Base-by-base conservation (phyloP, 2,797 vertebrate species). In the Periparus ater region DNA sequence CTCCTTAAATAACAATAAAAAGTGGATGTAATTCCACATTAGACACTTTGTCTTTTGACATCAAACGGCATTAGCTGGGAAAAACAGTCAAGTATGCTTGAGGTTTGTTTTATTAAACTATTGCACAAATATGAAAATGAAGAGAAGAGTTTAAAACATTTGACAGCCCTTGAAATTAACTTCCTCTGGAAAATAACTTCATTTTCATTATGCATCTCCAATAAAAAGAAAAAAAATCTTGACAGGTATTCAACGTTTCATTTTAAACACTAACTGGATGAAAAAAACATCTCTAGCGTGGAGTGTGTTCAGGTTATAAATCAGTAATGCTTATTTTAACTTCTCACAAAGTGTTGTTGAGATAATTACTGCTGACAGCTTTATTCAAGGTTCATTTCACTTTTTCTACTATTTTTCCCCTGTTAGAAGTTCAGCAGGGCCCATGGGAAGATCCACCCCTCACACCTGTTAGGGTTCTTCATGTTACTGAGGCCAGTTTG, bases 361-460 rank as follows among this genome's bases (percentile, higher is more conserved):
- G 99, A 99, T 99, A 99, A 99, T 99, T 99, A 98, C 98, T 98
- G 98, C 98, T 98, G 99, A 99, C 99, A 99, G 98, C 98, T 99
- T 99, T 98, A 99, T 98, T 98, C 98, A 99, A 98, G 97, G 98
- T 98, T 98, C 98, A 98, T 98, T 98, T 98, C 98, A 98, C 98
- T 98, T 98, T 98, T 97, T 98, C 98, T 98, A 97, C 97, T 96
- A 96, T 98, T 98, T 98, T 97, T 98, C 98, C 98, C 98, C 98
- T 98, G 98, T 98, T 97, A 97, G 96, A 97, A 98, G 97, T 98
- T 98, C 97, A 98, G 97, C 97, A 93, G 96, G 97, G 96, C 98
- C 96, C 97, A 97, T 98, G 97, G 97, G 96, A 97, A 97, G 97
- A 97, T 98, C 97, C 97, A 98, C 98, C 98, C 98, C 98, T 97